These are phyloP conservation scores for Cremastinae sp. DNA, from an alignment of 2,888 invertebrate species.

Conservation along the genomic window DNA sequence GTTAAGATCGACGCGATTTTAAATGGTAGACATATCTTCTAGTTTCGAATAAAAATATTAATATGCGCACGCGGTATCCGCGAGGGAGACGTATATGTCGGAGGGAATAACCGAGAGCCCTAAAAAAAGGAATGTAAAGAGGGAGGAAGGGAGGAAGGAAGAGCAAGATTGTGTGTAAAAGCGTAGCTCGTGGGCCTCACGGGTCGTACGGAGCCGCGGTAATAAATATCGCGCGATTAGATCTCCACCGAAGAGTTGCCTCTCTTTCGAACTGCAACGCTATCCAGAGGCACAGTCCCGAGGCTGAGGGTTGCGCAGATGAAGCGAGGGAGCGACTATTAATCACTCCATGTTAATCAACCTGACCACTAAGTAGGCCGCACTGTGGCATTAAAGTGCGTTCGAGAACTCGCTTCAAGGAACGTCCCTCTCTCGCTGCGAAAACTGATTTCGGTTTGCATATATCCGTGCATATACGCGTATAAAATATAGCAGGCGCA, in stretches of 20 bases:
- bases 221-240: conserved; percentile 79
- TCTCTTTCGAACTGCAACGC: conserved; percentile 21
- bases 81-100: neutral
- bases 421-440: conserved; percentile 22
- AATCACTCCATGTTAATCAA: conserved; percentile 78
- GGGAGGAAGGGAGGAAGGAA: conserved; percentile 36
- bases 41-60: conserved; percentile 4
- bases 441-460: conserved; percentile 30
- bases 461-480: conserved; percentile 20
- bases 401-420: conserved; percentile 62
- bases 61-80: conserved; percentile 25
- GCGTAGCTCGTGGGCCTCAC: conserved; percentile 63
- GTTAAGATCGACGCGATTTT: no score
- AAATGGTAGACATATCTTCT: no score
- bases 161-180: conserved; percentile 64
- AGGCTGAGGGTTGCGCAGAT: conserved; percentile 54
- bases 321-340: conserved; percentile 73
- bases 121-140: conserved; percentile 33
- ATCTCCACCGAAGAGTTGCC: conserved; percentile 66
- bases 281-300: conserved; percentile 34
- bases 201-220: conserved; percentile 71
- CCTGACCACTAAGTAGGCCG: conserved; percentile 77
- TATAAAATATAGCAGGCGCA: conserved; percentile 17
- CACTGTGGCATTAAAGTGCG: conserved; percentile 73
- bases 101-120: conserved; percentile 21